phyloP scores from a whole-genome alignment of 1,140 invertebrate genomes.

The Bombus pascuorum region DNA sequence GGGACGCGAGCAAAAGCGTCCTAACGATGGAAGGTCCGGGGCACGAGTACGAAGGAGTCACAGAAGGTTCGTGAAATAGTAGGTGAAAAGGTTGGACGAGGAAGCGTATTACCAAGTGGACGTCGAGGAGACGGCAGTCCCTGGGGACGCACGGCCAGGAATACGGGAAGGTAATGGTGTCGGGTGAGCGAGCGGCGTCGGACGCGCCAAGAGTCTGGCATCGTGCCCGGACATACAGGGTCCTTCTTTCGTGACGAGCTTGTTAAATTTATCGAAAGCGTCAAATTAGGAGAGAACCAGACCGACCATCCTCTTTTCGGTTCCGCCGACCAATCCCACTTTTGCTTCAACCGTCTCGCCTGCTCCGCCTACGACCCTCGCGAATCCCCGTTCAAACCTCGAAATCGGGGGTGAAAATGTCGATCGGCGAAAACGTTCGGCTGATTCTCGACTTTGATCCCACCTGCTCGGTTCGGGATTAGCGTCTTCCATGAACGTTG shows the following conservation, averaged over 20 bases:
- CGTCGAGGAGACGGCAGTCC: constrained; percentile 73
- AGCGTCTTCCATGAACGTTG: background rate
- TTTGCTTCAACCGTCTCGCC: constrained; percentile 2
- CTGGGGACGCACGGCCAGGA: constrained; percentile 72
- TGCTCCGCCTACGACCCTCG: constrained; percentile 32
- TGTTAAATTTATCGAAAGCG: constrained; percentile 82
- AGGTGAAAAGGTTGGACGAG: constrained; percentile 59
- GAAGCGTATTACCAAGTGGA: constrained; percentile 78
- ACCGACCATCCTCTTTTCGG: constrained; percentile 30
- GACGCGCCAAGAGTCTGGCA: constrained; percentile 77
- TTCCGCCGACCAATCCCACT: constrained; percentile 32
- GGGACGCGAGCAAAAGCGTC: constrained; percentile 64
- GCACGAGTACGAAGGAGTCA: constrained; percentile 36
- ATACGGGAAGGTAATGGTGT: constrained; percentile 80
- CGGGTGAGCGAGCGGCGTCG: constrained; percentile 71
- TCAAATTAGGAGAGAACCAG: constrained; percentile 78
- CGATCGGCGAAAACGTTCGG: constrained; percentile 5
- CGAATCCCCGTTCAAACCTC: constrained; percentile 14
- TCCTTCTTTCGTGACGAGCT: constrained; percentile 79
- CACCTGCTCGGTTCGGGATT: background rate
- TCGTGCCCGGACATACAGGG: constrained; percentile 77
- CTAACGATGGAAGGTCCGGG: constrained; percentile 75
- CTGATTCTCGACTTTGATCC: background rate
- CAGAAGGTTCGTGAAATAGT: constrained; percentile 43
- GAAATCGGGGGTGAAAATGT: background rate